phyloP scores from a whole-genome alignment of 2,888 invertebrate genomes.

The Alviniconcha strummeri region DNA sequence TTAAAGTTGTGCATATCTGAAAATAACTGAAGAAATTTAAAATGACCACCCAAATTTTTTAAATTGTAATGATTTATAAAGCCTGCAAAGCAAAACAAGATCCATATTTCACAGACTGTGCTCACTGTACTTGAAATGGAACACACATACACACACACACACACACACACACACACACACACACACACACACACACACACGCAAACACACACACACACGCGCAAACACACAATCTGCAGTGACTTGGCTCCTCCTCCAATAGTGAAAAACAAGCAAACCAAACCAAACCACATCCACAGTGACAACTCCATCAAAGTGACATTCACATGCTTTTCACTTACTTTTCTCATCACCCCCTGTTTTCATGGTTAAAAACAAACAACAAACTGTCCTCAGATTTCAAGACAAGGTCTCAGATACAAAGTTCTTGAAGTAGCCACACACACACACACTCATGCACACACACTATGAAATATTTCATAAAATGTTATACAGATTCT shows the following conservation, averaged over 20 bases:
- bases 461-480: neutral
- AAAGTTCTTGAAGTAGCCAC: neutral
- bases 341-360: conserved; percentile 28
- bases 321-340: conserved; percentile 25
- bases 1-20: too few species aligned
- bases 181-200: too few species aligned
- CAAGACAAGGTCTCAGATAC: too few species aligned
- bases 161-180: too few species aligned
- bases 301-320: neutral
- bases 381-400: neutral
- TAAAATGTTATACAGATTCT: too few species aligned
- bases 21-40: too few species aligned
- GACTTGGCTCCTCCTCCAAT: conserved; percentile 2
- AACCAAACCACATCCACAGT: conserved; percentile 8
- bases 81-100: too few species aligned
- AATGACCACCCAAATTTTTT: too few species aligned
- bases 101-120: too few species aligned
- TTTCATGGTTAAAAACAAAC: neutral
- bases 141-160: too few species aligned
- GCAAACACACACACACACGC: neutral
- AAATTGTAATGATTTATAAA: too few species aligned
- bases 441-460: neutral
- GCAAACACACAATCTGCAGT: neutral
- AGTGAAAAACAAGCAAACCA: conserved; percentile 14
- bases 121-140: too few species aligned